Conservation (phyloP, 2,797 vertebrate species). For the Oreochromis mossambicus region DNA sequence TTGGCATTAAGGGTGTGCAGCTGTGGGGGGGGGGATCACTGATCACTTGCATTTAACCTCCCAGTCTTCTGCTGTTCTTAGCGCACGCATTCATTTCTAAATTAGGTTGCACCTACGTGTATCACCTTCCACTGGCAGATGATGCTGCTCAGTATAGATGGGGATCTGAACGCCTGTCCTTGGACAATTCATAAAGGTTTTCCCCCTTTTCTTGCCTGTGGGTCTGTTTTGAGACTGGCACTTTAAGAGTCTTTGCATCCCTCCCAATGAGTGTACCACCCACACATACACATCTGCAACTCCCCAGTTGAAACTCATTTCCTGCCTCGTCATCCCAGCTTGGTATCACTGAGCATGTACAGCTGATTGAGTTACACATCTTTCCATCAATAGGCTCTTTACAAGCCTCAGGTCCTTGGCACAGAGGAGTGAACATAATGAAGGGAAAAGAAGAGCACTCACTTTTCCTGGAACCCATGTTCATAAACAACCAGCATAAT, state of each 20-base stretch:
- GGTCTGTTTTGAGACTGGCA: background rate
- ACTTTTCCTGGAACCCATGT: conserved; percentile 15
- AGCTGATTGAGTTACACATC: conserved; percentile 48
- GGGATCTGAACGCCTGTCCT: background rate
- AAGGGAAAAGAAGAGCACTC: background rate
- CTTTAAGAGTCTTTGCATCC: background rate
- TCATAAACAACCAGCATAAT: background rate
- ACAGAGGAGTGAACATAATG: background rate
- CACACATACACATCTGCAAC: background rate
- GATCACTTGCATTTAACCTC: background rate
- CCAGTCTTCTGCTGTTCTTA: background rate
- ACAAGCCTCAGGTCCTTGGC: background rate
- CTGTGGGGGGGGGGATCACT: background rate
- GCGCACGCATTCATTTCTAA: background rate
- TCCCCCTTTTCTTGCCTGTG: background rate
- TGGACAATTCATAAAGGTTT: background rate
- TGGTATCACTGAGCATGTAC: background rate
- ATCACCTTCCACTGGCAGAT: background rate
- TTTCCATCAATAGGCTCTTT: conserved; percentile 3
- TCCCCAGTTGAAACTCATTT: conserved; percentile 34
- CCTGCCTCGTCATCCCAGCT: conserved; percentile 40
- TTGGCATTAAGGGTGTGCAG: background rate
- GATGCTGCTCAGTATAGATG: background rate
- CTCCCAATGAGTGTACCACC: background rate
- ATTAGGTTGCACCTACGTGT: background rate